These are phyloP conservation scores for Aix galericulata DNA, from an alignment of 2,113 vertebrate species.

Conservation along the genomic window DNA sequence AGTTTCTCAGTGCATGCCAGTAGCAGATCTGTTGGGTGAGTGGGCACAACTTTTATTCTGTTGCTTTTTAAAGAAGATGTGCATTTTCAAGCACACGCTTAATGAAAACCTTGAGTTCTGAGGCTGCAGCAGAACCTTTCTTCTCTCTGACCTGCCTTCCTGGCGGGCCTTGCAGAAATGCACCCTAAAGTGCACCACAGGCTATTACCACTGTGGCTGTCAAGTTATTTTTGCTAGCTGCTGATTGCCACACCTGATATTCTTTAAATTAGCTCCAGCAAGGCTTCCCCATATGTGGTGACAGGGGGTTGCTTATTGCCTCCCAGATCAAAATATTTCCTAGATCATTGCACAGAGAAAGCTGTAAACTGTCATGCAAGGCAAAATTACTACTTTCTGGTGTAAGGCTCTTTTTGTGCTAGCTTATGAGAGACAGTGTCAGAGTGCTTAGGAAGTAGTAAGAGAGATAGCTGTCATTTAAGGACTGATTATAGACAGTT, in stretches of 20 bases:
- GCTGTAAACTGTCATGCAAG: not conserved
- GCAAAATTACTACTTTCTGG: not conserved
- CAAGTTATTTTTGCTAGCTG: conserved; percentile 26
- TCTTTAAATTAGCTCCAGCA: conserved; percentile 48
- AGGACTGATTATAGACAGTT: not conserved
- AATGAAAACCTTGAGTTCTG: not conserved
- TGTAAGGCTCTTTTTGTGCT: not conserved
- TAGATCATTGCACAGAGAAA: conserved; percentile 3
- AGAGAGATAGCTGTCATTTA: not conserved
- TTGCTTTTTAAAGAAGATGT: not conserved
- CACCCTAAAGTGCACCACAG: not conserved
- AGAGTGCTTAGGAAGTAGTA: not conserved
- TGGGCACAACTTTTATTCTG: not conserved
- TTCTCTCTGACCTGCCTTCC: not conserved
- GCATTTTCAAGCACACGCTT: not conserved
- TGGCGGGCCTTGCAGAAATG: not conserved
- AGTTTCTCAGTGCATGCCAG: not conserved
- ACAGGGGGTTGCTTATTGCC: not conserved
- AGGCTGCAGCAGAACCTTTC: not conserved
- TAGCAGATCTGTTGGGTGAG: not conserved
- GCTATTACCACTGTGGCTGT: not conserved
- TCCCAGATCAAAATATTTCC: conserved; percentile 20
- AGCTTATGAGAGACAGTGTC: not conserved
- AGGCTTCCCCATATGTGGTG: conserved; percentile 6
- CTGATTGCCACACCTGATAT: conserved; percentile 23